These are phyloP conservation scores for Cepaea hortensis DNA, from an alignment of 2,888 invertebrate genomes.

Conservation along the genomic window DNA sequence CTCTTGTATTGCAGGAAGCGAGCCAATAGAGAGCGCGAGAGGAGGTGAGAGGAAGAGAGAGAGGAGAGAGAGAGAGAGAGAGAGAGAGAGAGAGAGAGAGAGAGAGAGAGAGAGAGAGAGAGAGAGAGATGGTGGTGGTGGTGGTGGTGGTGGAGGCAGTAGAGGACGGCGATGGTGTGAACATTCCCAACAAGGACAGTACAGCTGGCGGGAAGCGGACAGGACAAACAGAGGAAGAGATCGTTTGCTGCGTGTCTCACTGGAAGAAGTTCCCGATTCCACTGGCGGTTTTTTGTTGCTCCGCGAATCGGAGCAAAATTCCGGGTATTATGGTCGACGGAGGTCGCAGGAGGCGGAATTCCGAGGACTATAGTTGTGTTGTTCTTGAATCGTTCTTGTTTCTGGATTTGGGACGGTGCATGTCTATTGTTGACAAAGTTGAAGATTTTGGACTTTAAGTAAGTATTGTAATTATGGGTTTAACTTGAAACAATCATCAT, in stretches of 20 bases:
- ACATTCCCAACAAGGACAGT: background rate
- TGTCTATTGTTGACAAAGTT: too few species aligned
- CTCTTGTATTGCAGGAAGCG: background rate
- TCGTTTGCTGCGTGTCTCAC: constrained; percentile 5
- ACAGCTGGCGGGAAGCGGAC: background rate
- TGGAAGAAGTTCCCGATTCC: background rate
- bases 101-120: background rate
- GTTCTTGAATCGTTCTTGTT: too few species aligned
- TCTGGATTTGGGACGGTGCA: too few species aligned
- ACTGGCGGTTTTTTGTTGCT: background rate
- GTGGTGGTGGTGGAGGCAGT: background rate
- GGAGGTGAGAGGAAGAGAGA: background rate
- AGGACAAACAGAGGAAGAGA: background rate
- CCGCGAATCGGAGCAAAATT: background rate
- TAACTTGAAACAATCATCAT: background rate
- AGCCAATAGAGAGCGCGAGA: background rate
- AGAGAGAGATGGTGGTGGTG: background rate
- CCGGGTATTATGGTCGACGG: too few species aligned
- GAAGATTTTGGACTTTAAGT: too few species aligned
- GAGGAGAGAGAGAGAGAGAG: background rate
- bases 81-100: background rate
- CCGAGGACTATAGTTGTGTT: too few species aligned
- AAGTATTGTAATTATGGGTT: too few species aligned
- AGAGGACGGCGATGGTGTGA: too few species aligned
- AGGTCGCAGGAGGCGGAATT: too few species aligned